These are phyloP conservation scores for Sympetrum striolatum DNA, from an alignment of 2,888 invertebrate species.

Conservation along the genomic window DNA sequence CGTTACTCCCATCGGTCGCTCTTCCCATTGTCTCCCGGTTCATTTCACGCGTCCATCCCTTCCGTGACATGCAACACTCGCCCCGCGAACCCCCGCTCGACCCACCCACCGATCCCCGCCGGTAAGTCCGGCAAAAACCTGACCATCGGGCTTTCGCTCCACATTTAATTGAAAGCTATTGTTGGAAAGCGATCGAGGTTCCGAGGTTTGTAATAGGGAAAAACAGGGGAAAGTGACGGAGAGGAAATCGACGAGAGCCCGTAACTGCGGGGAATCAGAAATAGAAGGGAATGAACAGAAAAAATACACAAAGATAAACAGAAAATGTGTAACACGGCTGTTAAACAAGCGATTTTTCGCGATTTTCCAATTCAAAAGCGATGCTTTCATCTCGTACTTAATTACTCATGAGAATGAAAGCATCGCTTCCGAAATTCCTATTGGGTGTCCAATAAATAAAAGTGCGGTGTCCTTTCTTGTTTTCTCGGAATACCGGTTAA, in stretches of 20 bases:
- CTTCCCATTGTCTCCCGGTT: background rate
- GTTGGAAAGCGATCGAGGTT: background rate
- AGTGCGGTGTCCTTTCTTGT: no score
- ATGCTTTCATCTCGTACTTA: no score
- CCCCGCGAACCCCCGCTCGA: background rate
- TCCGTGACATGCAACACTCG: background rate
- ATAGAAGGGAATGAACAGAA: no score
- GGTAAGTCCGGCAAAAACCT: background rate
- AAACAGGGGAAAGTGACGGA: background rate
- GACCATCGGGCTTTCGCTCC: background rate
- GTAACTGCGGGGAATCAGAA: background rate
- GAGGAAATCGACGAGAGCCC: background rate
- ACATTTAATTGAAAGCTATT: constrained; percentile 32
- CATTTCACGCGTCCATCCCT: background rate
- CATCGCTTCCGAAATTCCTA: no score
- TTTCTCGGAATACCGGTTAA: no score
- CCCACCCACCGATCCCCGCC: background rate
- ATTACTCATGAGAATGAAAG: no score
- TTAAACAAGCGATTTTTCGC: no score
- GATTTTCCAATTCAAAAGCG: no score
- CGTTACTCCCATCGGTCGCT: background rate
- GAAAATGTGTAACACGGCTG: no score
- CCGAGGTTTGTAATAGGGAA: background rate
- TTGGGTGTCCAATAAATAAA: no score
- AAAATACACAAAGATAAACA: no score